These are phyloP conservation scores for Drosophila kambysellisi DNA, from an alignment of 2,888 invertebrate genomes.

Conservation along the genomic window DNA sequence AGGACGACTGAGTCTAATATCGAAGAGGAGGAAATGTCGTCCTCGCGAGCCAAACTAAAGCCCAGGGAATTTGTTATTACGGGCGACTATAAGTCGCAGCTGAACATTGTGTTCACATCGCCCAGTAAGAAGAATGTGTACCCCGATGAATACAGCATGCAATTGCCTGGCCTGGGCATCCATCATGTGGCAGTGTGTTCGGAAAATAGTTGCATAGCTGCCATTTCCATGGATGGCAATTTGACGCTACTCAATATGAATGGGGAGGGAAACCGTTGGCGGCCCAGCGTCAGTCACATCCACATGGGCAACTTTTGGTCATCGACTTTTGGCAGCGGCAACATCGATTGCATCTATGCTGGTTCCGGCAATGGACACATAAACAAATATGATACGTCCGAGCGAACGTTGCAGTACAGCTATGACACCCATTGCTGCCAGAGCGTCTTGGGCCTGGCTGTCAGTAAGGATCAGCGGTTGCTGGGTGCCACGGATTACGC, in stretches of 20 bases:
- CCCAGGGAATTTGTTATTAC: slow-evolving; percentile 44
- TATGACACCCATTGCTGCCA: slow-evolving; percentile 39
- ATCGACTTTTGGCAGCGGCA: slow-evolving; percentile 13
- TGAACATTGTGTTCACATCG: slow-evolving; percentile 25
- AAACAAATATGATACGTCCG: slow-evolving; percentile 29
- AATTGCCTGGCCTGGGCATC: slow-evolving; percentile 38
- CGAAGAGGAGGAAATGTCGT: background rate
- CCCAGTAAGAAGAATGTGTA: slow-evolving; percentile 13
- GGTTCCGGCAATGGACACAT: slow-evolving; percentile 44
- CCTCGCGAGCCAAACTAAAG: background rate
- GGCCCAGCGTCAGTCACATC: slow-evolving; percentile 26
- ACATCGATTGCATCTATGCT: slow-evolving; percentile 31
- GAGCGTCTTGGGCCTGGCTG: slow-evolving; percentile 34
- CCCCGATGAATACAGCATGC: slow-evolving; percentile 14
- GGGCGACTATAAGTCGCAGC: slow-evolving; percentile 21
- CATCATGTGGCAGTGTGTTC: slow-evolving; percentile 41
- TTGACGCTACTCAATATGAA: slow-evolving; percentile 22
- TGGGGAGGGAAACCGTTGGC: slow-evolving; percentile 12
- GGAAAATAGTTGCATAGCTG: slow-evolving; percentile 36
- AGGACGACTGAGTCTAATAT: background rate
- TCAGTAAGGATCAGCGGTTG: slow-evolving; percentile 18
- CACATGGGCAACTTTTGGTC: slow-evolving; percentile 49
- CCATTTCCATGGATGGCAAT: slow-evolving; percentile 43
- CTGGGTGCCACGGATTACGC: slow-evolving; percentile 36
- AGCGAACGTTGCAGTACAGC: slow-evolving; percentile 15